Evolutionary conservation across 2,113 vertebrate species (phyloP), one percentile per base, ranked within the genome.

Genomic region (Cisticola juncidis): DNA sequence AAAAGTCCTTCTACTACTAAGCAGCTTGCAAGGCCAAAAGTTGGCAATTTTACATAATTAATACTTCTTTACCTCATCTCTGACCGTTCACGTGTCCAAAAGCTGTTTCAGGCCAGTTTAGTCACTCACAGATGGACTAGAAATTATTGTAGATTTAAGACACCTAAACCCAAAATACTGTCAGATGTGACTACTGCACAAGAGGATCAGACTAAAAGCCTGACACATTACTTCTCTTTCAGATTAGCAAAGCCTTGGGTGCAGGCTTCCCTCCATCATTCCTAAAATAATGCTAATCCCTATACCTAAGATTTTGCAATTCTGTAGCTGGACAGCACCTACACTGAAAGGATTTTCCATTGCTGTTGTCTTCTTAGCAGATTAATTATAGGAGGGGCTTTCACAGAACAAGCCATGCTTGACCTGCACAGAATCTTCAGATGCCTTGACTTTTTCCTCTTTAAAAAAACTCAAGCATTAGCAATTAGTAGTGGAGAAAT

Each of bases 201-300:
- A 89, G 40, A 36, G 33, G 47, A 94, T 94, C 85, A 93, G 61
- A 71, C 66, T 71, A 89, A 93, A 87, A 89, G 78, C 56, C 87
- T 90, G 81, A 91, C 84, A 87, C 28, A 56, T 87, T 85, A 81
- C 61, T 89, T 40, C 78, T 76, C 76, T 81, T 94, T 68, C 69
- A 94, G 87, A 79, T 91, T 94, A 96, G 73, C 4, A 6, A 85
- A 91, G 48, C 56, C 61, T 58, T 72, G 79, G 78, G 82, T 79
- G 36, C n/a, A 92, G 53, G 40, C 62, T 88, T 85, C 74, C 36
- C 54, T 82, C 78, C 36, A 69, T 92, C 90, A 80, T 90, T 93
- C 54, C 92, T 95, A 82, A 95, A 96, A 95, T 85, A 78, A 86
- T 93, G 79, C 62, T 95, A 93, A 96, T 96, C 92, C 92, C 45